A percentile compares a stretch with the other conserved stretches of the same genome.
Conservation (phyloP, 2,888 invertebrate genomes). For the Nomada ruficornis region DNA sequence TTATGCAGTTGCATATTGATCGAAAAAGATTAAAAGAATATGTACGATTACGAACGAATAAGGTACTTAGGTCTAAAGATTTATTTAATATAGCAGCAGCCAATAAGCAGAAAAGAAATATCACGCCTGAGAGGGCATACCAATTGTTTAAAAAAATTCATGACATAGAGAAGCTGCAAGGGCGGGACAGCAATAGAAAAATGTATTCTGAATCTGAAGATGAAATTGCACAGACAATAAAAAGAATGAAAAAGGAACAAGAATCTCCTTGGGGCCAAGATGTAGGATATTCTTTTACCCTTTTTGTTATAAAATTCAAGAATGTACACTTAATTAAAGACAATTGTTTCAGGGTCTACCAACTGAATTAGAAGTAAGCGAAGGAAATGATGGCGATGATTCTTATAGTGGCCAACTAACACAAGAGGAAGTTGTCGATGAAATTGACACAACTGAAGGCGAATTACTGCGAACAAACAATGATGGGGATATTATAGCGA, state of each 20-base stretch:
- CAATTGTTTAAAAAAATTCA: slow-evolving; percentile 80
- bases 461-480: slow-evolving; percentile 74
- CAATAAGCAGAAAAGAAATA: slow-evolving; percentile 79
- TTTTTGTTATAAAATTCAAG: background rate
- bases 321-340: background rate
- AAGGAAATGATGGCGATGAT: slow-evolving; percentile 80
- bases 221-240: slow-evolving; percentile 78
- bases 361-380: slow-evolving; percentile 77
- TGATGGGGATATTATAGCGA: slow-evolving; percentile 76
- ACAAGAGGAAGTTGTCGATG: slow-evolving; percentile 79
- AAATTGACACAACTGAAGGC: slow-evolving; percentile 75
- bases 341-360: slow-evolving; percentile 71
- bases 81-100: slow-evolving; percentile 82
- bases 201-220: slow-evolving; percentile 79
- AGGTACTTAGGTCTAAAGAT: slow-evolving; percentile 81
- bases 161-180: slow-evolving; percentile 79
- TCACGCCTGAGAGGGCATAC: slow-evolving; percentile 80
- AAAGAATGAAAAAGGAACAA: slow-evolving; percentile 79
- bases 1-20: slow-evolving; percentile 81
- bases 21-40: slow-evolving; percentile 82
- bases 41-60: slow-evolving; percentile 80
- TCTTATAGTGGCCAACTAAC: slow-evolving; percentile 76
- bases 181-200: slow-evolving; percentile 69
- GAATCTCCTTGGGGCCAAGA: slow-evolving; percentile 80
- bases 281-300: slow-evolving; percentile 64